Evolutionary conservation across 2,888 invertebrate species (phyloP), one percentile per base, ranked within the genome.

Genomic region (Protodeltote pygarga): DNA sequence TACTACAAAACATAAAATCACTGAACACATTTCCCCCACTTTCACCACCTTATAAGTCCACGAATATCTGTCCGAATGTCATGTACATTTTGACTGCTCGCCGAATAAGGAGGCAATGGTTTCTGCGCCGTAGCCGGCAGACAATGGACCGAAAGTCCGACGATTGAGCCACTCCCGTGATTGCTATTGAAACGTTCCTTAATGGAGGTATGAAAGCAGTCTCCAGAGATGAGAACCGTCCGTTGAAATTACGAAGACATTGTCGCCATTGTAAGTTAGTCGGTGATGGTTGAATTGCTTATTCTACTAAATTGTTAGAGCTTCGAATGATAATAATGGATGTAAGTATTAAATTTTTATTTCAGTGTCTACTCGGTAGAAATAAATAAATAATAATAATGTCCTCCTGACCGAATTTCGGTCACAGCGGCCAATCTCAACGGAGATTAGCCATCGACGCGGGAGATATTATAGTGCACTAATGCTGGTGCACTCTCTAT

Each of bases 111-210:
- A 57, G 17, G 39, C 50, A 23, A 34, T 25, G 40, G 40, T 52
- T 55, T 55, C 52, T 29, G 25, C 44, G 31, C 40, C 40, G 29
- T 14, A 49, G 24, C 15, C 13, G 10, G 23, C 33, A 28, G 48
- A 76, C 76, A 79, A 79, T 75, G 46, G 48, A 27, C 20, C 14
- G 58, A 57, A 53, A 54, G 37, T 51, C 63, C 57, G 48, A 41
- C 63, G 57, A 65, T 71, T 65, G 59, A 64, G 41, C 73, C 75
- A 79, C 71, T 80, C 67, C 59, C 61, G 48, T 77, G 75, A 81
- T 82, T 79, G 65, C 78, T 70, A 79, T 82, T 77, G 75, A 77
- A 74, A 74, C 49, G 66, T 61, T 47, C 37, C 35, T 44, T 60
- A 66, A 64, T 57, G 51, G 61, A 41, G 38, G 42, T 53, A 57